Base-by-base conservation (phyloP, 1,140 invertebrate genomes). In the Brachionus angularis region DNA sequence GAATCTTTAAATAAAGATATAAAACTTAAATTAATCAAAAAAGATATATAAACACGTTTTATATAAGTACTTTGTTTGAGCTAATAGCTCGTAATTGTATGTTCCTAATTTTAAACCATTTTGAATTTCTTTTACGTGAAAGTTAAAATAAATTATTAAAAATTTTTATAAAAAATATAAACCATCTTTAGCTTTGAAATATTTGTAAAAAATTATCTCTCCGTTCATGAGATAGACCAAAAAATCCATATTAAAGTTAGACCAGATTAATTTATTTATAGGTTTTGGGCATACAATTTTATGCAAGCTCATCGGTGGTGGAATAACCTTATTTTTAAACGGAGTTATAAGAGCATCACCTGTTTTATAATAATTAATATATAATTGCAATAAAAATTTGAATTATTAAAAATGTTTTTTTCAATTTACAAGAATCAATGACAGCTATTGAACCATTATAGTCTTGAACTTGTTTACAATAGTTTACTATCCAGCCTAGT, bases 291-390 rank as follows among this genome's bases (percentile, higher is more conserved):
- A 76, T 29, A 85, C 74, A 29, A 91, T 75, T 74, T 83, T 81
- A 69, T 85, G 84, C 44, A 88, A 86, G 49, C 84, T 84, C 88
- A 92, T 88, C 49, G 91, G 91, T 4, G 91, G 91, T 42, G 91
- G 91, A 5, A 92, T 83, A 27, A 90, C 83, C 53, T 85, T 84
- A 64, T 85, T 77, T 74, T 85, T 84, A 74, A 93, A 90, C 49
- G 86, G 84, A 10, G 91, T 91, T 25, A 92, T 49, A 21, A 89
- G 79, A 18, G 89, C 70, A 75, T 86, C 85, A 49, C 84, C 85
- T 78, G 73, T 29, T 78, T 73, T 71, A 73, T 49, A 74, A 72
- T 50, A 64, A 52, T 50, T 73, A 47, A 73, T 52, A 73, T 36
- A 5, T 72, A 33, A 25, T 23, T 14, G 0, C 14, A 53, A 36